Percentiles rank a stretch among this genome's conserved stretches.
Evolutionary conservation across 1,140 invertebrate genomes (phyloP).

Genomic region (Grapholita molesta): DNA sequence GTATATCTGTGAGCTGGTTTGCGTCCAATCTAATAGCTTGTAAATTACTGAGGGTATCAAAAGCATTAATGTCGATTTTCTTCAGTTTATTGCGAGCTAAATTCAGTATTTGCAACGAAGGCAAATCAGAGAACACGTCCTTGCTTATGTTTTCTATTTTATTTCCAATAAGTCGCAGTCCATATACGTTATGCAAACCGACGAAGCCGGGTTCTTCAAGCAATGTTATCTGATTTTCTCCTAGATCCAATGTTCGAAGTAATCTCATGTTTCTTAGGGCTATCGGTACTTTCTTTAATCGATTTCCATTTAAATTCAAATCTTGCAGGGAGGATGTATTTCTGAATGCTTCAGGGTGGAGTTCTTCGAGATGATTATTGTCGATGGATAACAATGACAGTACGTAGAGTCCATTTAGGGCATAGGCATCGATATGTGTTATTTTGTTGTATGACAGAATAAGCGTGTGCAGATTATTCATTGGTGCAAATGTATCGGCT

Average conservation of each 20-base stretch:
- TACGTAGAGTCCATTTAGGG: constrained; percentile 88
- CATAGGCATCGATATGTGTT: constrained; percentile 85
- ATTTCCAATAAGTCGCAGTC: constrained; percentile 92
- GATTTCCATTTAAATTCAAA: constrained; percentile 91
- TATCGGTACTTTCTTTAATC: constrained; percentile 87
- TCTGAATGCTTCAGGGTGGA: constrained; percentile 89
- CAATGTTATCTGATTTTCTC: constrained; percentile 88
- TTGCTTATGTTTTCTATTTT: constrained; percentile 91
- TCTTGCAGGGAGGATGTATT: constrained; percentile 91
- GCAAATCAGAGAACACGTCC: constrained; percentile 88
- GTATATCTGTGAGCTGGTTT: constrained; percentile 91
- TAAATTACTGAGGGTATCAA: constrained; percentile 87
- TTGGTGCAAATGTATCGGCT: constrained; percentile 88
- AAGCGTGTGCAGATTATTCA: constrained; percentile 91
- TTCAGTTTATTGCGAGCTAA: constrained; percentile 91
- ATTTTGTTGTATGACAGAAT: constrained; percentile 89
- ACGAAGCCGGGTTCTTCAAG: constrained; percentile 89
- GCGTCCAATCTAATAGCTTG: constrained; percentile 92
- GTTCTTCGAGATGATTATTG: constrained; percentile 86
- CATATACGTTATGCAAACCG: constrained; percentile 88
- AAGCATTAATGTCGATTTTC: constrained; percentile 89
- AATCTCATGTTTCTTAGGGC: constrained; percentile 85
- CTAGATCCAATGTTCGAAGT: constrained; percentile 90
- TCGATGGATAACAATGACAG: constrained; percentile 88
- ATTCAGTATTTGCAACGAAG: constrained; percentile 92